Evolutionary conservation across 2,797 vertebrate genomes (phyloP).

Genomic region (Megaceryle alcyon): DNA sequence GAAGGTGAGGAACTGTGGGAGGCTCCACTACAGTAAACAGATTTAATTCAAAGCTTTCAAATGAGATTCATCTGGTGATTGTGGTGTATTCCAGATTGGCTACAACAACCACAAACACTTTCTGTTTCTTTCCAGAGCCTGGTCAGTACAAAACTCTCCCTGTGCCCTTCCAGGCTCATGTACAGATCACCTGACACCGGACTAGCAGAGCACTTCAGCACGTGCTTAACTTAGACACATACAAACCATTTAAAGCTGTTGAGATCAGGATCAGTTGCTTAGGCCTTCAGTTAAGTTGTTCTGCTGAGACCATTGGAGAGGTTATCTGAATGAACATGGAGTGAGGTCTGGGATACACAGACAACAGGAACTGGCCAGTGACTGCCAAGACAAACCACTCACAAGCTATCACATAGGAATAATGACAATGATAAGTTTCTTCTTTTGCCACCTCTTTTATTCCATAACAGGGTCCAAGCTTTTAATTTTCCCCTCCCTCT

Average conservation of each 20-base stretch:
- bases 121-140: neutral
- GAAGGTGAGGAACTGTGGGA: slow-evolving; percentile 49
- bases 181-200: neutral
- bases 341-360: neutral
- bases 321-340: neutral
- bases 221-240: neutral
- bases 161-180: neutral
- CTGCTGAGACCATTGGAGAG: neutral
- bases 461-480: neutral
- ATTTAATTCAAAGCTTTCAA: slow-evolving; percentile 57
- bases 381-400: neutral
- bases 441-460: neutral
- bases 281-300: neutral
- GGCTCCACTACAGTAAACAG: slow-evolving; percentile 8
- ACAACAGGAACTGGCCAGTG: fast-evolving
- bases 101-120: neutral
- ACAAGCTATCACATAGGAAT: neutral
- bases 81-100: neutral
- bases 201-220: neutral
- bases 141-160: neutral
- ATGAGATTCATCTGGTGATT: slow-evolving; percentile 42
- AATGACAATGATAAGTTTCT: neutral
- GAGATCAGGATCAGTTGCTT: neutral
- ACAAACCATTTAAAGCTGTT: neutral
- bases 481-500: neutral